phyloP scores from a whole-genome alignment of 2,113 vertebrate species.

The Romanogobio albipinnatus region DNA sequence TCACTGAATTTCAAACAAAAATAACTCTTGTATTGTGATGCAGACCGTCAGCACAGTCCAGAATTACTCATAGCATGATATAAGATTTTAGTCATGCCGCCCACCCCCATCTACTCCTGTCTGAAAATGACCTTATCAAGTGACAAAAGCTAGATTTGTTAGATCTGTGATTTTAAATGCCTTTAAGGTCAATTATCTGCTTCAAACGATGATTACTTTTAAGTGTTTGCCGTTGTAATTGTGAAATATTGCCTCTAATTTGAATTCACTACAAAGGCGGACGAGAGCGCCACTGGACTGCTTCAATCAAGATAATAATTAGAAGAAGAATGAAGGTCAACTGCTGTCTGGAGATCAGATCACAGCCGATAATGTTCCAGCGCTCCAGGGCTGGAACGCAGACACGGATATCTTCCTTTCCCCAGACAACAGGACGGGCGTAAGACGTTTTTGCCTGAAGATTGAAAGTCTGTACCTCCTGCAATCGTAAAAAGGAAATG shows the following conservation, averaged over 20 bases:
- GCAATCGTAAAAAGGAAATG: not conserved
- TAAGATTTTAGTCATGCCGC: not conserved
- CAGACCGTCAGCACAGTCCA: not conserved
- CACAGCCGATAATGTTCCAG: slow-evolving; percentile 42
- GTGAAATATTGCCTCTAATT: slow-evolving; percentile 28
- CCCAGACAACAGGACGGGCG: not conserved
- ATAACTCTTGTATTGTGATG: not conserved
- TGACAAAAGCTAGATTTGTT: not conserved
- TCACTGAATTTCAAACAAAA: not conserved
- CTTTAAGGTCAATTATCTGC: slow-evolving; percentile 55
- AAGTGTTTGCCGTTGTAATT: slow-evolving; percentile 35
- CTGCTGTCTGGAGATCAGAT: slow-evolving; percentile 52
- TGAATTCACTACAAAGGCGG: slow-evolving; percentile 23
- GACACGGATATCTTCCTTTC: slow-evolving; percentile 39
- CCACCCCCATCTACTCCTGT: not conserved
- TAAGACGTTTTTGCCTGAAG: not conserved
- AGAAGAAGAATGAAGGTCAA: slow-evolving; percentile 55
- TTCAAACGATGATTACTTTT: slow-evolving; percentile 28
- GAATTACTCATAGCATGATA: slow-evolving; percentile 3
- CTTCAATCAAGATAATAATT: slow-evolving; percentile 52
- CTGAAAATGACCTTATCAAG: slow-evolving; percentile 30
- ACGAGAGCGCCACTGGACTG: not conserved
- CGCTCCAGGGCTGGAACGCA: slow-evolving; percentile 21
- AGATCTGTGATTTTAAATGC: slow-evolving; percentile 11
- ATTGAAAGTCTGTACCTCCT: slow-evolving; percentile 1